Evolutionary conservation across 2,797 vertebrate species (phyloP).

Genomic region (Pangasius sanitwongsei): DNA sequence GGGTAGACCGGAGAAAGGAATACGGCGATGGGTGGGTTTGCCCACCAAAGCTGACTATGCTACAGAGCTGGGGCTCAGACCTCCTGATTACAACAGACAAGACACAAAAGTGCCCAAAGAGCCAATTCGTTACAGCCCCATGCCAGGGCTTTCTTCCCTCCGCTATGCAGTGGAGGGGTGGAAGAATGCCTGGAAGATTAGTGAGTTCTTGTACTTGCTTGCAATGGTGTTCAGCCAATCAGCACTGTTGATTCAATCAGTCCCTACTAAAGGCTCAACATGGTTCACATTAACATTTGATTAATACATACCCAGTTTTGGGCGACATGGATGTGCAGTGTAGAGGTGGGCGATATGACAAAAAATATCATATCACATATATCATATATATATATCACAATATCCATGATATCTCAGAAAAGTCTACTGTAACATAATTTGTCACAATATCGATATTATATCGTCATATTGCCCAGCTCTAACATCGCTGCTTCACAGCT

Average conservation of each 20-base stretch:
- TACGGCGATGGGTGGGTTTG: conserved; percentile 61
- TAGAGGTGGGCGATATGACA: neutral
- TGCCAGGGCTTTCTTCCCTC: conserved; percentile 57
- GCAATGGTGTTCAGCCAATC: neutral
- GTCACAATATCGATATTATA: neutral
- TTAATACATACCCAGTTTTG: neutral
- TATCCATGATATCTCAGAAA: too few species aligned
- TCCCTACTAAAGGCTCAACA: neutral
- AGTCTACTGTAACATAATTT: neutral
- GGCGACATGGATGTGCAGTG: neutral
- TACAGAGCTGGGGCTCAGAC: conserved; percentile 47
- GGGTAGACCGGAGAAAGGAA: conserved; percentile 60
- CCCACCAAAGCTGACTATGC: conserved; percentile 61
- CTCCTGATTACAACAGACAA: conserved; percentile 42
- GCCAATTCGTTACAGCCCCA: conserved; percentile 27
- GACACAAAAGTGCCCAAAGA: conserved; percentile 21
- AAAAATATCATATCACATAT: too few species aligned
- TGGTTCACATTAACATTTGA: neutral
- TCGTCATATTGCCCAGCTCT: neutral
- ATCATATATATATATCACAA: too few species aligned
- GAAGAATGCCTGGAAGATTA: conserved; percentile 71
- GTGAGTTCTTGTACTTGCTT: conserved; percentile 41
- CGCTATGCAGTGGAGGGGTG: conserved; percentile 70
- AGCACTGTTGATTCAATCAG: neutral
- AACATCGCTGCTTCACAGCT: neutral